Evolutionary conservation across 1,140 invertebrate genomes (phyloP), one percentile per base, ranked within the genome.

Genomic region (Paraescarpia echinospica): DNA sequence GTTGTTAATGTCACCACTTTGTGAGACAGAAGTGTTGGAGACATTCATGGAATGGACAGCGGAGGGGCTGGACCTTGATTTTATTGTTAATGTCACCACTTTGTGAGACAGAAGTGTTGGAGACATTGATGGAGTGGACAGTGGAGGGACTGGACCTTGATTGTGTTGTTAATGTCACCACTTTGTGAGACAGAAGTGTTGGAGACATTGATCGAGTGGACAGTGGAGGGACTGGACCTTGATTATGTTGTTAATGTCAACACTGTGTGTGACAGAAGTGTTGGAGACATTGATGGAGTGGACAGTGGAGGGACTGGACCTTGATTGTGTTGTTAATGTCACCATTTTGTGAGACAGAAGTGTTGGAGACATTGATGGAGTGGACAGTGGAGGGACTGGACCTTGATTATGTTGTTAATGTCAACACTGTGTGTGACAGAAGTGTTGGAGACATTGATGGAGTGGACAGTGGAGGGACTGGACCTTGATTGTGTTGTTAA

Each of bases 61-160:
- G 59, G 59, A 77, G 22, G 59, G 59, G 27, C 59, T 1, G 59
- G 27, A 77, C 22, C 59, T 77, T 77, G 9, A 77, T 1, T 27
- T 12, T 77, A 18, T 27, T 77, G 22, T 77, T 77, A 27, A 77
- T 77, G 59, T 77, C 22, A 2, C 22, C 4, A 77, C 59, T 22
- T 4, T 41, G 41, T 41, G 95, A 6, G 59, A 77, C 2, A 77
- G 59, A 77, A 77, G 12, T 77, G 59, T 95, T 97, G 31, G 95
- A 97, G 6, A 97, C 96, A 90, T 94, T 98, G 1, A 94, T 97
- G 12, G 96, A 97, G 92, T 97, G 97, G 96, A 96, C 97, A 1
- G 96, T 97, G 93, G 97, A 98, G 90, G 98, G 98, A 0, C 96
- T 99, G 33, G 97, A 98, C 95, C 97, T 98, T 94, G 97, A 98